Conservation (phyloP, 2,797 vertebrate genomes). For the Acanthurus lineatus region DNA sequence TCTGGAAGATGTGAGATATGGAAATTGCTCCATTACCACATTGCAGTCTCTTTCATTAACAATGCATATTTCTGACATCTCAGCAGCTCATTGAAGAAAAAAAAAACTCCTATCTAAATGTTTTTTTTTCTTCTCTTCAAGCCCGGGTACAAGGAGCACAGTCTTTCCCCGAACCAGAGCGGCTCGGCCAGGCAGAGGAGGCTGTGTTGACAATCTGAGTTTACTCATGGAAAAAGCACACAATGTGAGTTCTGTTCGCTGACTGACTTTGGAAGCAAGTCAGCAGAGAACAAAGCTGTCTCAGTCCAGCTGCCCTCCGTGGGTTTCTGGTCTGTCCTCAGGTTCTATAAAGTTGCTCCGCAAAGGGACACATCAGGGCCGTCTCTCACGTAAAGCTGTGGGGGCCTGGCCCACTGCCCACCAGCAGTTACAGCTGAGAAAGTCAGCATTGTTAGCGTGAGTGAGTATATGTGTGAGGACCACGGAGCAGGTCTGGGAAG, state of each 20-base stretch:
- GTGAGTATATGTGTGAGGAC: slow-evolving; percentile 45
- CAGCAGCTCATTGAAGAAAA: slow-evolving; percentile 81
- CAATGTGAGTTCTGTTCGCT: slow-evolving; percentile 89
- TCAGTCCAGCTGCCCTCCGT: slow-evolving; percentile 86
- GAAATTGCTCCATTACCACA: slow-evolving; percentile 82
- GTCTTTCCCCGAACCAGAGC: slow-evolving; percentile 79
- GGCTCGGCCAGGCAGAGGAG: slow-evolving; percentile 85
- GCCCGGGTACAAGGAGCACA: slow-evolving; percentile 79
- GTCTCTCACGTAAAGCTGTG: slow-evolving; percentile 74
- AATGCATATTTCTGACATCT: slow-evolving; percentile 81
- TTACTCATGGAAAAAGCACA: slow-evolving; percentile 89
- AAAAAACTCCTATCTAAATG: slow-evolving; percentile 81
- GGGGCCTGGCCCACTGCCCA: slow-evolving; percentile 73
- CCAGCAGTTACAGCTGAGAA: slow-evolving; percentile 70
- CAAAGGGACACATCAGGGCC: slow-evolving; percentile 78
- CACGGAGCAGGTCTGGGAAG: slow-evolving; percentile 40
- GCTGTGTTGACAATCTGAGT: slow-evolving; percentile 88
- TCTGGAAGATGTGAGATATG: slow-evolving; percentile 63
- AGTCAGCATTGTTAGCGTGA: slow-evolving; percentile 65
- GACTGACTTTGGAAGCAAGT: slow-evolving; percentile 88
- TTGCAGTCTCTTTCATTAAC: slow-evolving; percentile 80
- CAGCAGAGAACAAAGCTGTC: slow-evolving; percentile 89
- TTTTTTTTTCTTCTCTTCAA: slow-evolving; percentile 62
- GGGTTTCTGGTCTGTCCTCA: slow-evolving; percentile 82
- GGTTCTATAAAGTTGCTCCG: slow-evolving; percentile 84